Conservation (phyloP, 1,140 invertebrate genomes). For the Melipona quadrifasciata region DNA sequence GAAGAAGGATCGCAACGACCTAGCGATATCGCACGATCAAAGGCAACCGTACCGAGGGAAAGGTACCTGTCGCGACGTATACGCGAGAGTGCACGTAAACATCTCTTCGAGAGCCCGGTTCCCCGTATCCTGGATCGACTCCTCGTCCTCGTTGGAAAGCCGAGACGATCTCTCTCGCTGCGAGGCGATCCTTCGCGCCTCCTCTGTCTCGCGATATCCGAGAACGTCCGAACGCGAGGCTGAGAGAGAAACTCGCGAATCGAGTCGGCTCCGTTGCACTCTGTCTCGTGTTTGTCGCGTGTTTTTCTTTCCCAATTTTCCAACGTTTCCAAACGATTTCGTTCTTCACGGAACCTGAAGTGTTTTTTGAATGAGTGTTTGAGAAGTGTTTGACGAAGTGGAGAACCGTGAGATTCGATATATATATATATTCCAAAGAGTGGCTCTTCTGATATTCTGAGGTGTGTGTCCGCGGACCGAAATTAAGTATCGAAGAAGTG, state of each 20-base stretch:
- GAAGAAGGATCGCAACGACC: constrained; percentile 20
- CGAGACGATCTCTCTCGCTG: constrained; percentile 11
- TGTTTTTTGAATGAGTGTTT: background rate
- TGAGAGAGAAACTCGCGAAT: background rate
- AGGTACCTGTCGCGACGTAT: constrained; percentile 62
- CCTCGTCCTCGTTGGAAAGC: constrained; percentile 24
- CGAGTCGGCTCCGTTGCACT: background rate
- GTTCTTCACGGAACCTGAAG: background rate
- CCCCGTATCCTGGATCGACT: constrained; percentile 33
- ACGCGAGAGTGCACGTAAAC: constrained; percentile 47
- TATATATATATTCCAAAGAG: background rate
- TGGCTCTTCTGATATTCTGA: constrained; percentile 38
- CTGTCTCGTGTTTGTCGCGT: too few relatives aligned
- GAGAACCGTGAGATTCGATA: constrained; percentile 37
- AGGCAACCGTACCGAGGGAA: constrained; percentile 56
- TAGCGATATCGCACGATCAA: constrained; percentile 43
- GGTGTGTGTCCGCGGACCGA: constrained; percentile 62
- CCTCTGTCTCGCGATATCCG: background rate
- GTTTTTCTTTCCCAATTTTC: too few relatives aligned
- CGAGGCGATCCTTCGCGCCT: background rate
- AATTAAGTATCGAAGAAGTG: constrained; percentile 44
- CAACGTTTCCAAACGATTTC: background rate
- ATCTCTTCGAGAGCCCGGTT: constrained; percentile 14
- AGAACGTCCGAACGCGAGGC: background rate
- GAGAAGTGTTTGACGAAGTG: constrained; percentile 46